These are phyloP conservation scores for Chaetodon trifascialis DNA, from an alignment of 2,113 vertebrate genomes.

Conservation along the genomic window DNA sequence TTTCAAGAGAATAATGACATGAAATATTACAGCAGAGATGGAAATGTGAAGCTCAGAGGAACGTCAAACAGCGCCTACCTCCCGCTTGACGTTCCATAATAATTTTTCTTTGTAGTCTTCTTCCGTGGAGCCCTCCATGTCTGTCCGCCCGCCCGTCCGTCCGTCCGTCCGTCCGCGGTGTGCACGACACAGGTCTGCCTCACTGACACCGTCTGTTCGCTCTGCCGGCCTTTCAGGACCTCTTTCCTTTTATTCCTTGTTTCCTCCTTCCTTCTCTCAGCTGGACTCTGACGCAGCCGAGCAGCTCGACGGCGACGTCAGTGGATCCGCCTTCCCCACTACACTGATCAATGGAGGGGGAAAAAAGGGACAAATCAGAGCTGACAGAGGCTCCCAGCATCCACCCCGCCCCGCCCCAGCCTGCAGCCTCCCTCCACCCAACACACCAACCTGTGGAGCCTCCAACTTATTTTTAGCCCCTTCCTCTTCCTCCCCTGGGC, in stretches of 20 bases:
- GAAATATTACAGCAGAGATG: not conserved
- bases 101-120: conserved; percentile 91
- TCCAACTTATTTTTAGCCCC: conserved; percentile 58
- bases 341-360: conserved; percentile 77
- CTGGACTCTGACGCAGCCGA: conserved; percentile 81
- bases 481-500: not conserved
- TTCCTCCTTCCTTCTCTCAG: conserved; percentile 67
- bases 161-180: conserved; percentile 44
- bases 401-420: conserved; percentile 33
- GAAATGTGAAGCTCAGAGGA: not conserved
- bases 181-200: conserved; percentile 33
- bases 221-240: conserved; percentile 5
- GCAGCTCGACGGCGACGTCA: conserved; percentile 77
- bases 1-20: not conserved
- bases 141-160: conserved; percentile 41
- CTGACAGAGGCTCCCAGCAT: conserved; percentile 35
- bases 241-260: conserved; percentile 31
- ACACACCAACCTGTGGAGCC: conserved; percentile 64
- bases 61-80: conserved; percentile 81
- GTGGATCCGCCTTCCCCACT: conserved; percentile 50
- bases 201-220: conserved; percentile 28
- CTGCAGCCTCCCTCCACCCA: conserved; percentile 41
- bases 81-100: conserved; percentile 94
- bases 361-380: not conserved
- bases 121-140: conserved; percentile 89